Base-by-base conservation (phyloP, 2,113 vertebrate species). In the Porphyrio hochstetteri region DNA sequence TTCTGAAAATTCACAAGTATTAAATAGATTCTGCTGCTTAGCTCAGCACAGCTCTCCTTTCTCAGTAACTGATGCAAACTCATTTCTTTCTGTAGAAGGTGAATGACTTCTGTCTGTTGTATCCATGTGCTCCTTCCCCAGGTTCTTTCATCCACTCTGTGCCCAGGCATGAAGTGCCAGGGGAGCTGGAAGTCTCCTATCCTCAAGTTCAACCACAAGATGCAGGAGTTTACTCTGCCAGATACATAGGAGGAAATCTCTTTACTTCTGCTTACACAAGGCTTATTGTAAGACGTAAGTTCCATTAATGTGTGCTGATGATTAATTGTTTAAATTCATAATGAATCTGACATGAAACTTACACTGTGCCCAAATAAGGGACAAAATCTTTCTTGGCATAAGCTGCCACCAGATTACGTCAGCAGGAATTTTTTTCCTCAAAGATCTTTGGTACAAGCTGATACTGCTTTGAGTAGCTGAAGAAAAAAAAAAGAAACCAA, bases 221-320 rank as follows among this genome's bases (percentile, higher is more conserved):
- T 10, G 98, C 98, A 60, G 98, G 98, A 3, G 98, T 99, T 85
- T 99, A 99, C 82, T 98, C 98, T 28, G 98, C 98, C 82, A 98
- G 97, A 95, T 99, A 98, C 42, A 99, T 99, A 88, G 98, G 98
- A 97, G 98, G 98, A 95, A 98, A 97, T 67, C 94, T 92, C 72
- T 97, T 98, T 53, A 98, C 98, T 61, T 98, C 98, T 16, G 98
- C 98, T 88, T 98, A 98, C 90, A 99, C 98, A 18, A 98, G 98
- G 95, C 98, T 99, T 90, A 99, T 99, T 82, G 98, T 99, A 90
- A 98, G 98, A 97, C 98, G 98, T 99, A 98, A 98, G 98, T 93
- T 65, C 46, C 86, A 21, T 25, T 82, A 29, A 31, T 35, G 6
- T 83, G 70, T 63, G 31, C 6, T 42, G 29, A 69, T 61, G 64